These are phyloP conservation scores for Ditylenchus dipsaci DNA, from an alignment of 1,140 invertebrate species.

Conservation along the genomic window DNA sequence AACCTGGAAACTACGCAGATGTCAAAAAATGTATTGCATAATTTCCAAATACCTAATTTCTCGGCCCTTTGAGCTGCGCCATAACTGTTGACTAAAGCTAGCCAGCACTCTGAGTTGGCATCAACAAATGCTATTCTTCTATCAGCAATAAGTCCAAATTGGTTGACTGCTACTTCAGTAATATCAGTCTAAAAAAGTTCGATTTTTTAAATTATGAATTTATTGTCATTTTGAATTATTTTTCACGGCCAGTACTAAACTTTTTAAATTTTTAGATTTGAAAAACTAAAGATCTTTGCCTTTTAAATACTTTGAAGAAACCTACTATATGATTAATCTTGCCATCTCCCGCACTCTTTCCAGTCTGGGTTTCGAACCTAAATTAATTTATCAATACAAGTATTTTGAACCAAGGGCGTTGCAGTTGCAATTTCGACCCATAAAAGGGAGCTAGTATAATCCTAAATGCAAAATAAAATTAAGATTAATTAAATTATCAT, in stretches of 20 bases:
- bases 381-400: no score
- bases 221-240: no score
- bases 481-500: no score
- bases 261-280: no score
- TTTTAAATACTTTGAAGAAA: no score
- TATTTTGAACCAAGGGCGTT: no score
- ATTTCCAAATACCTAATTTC: slow-evolving; percentile 67
- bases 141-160: slow-evolving; percentile 69
- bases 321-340: slow-evolving; percentile 64
- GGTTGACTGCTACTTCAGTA: slow-evolving; percentile 72
- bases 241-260: no score
- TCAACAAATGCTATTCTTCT: slow-evolving; percentile 75
- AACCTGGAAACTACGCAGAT: slow-evolving; percentile 61
- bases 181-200: slow-evolving; percentile 66
- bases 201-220: no score
- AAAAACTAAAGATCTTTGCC: no score
- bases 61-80: slow-evolving; percentile 63
- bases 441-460: no score
- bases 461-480: no score
- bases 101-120: slow-evolving; percentile 73
- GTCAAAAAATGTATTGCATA: slow-evolving; percentile 18
- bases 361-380: slow-evolving; percentile 70
- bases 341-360: slow-evolving; percentile 69
- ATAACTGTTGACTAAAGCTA: slow-evolving; percentile 69
- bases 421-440: no score